A percentile compares a stretch with the other conserved stretches of the same genome.
These are phyloP conservation scores for Gandaritis pyraliata DNA, from an alignment of 2,888 invertebrate genomes.

Conservation along the genomic window DNA sequence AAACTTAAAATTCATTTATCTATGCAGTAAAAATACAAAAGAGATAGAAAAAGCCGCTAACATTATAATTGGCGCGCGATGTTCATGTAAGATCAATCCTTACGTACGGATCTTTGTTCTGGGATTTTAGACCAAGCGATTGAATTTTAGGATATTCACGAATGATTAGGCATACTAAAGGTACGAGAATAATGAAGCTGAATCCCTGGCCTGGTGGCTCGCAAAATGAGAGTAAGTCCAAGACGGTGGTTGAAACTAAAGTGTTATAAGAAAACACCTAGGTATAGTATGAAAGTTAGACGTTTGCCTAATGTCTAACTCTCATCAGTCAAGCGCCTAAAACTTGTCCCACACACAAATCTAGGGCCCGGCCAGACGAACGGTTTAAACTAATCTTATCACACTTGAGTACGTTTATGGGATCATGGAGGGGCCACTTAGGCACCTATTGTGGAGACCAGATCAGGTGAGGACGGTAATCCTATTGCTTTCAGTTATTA, in stretches of 20 bases:
- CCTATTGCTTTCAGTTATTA: conserved; percentile 15
- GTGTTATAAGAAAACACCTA: too few species aligned
- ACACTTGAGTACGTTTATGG: conserved; percentile 59
- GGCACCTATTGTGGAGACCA: conserved; percentile 32
- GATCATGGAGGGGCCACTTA: conserved; percentile 43
- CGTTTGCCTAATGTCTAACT: too few species aligned
- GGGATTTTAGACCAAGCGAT: neutral
- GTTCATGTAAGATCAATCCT: neutral
- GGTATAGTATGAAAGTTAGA: too few species aligned
- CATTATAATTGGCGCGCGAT: neutral
- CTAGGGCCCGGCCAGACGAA: conserved; percentile 55
- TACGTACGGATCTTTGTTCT: neutral
- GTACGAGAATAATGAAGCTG: too few species aligned
- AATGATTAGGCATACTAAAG: too few species aligned
- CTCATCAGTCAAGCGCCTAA: conserved; percentile 4
- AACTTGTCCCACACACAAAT: conserved; percentile 37
- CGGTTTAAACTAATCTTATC: conserved; percentile 67
- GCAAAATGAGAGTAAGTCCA: too few species aligned
- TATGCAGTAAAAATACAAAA: neutral
- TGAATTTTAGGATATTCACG: too few species aligned
- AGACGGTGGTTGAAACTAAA: too few species aligned
- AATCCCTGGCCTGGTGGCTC: too few species aligned
- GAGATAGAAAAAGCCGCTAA: neutral
- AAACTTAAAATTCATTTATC: conserved; percentile 4
- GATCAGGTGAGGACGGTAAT: conserved; percentile 28